Conservation (phyloP, 1,140 invertebrate species). For the Thaumatotibia leucotreta region DNA sequence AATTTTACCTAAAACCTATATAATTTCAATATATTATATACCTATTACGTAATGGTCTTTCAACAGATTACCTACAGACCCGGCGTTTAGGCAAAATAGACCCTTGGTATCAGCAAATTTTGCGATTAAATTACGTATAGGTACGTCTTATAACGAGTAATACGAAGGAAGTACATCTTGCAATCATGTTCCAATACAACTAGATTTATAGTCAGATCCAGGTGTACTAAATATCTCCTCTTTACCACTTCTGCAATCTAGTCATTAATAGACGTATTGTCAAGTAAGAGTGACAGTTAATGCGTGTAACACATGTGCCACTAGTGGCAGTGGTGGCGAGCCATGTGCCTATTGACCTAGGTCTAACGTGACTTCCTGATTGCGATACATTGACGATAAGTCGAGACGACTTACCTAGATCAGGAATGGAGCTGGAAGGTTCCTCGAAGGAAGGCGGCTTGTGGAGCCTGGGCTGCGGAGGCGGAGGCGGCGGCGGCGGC, state of each 20-base stretch:
- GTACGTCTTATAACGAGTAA: no score
- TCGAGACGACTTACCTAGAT: conserved; percentile 82
- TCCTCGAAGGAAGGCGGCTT: conserved; percentile 80
- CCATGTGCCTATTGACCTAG: conserved; percentile 6
- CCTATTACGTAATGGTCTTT: no score
- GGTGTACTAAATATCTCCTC: not conserved
- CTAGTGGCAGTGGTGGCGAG: not conserved
- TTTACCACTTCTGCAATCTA: not conserved
- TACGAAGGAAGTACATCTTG: no score
- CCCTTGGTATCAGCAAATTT: no score
- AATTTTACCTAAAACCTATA: no score
- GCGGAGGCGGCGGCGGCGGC: conserved; percentile 78
- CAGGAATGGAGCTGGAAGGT: conserved; percentile 89
- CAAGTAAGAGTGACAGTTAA: not conserved
- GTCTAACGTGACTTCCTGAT: not conserved
- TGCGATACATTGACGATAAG: conserved; percentile 4
- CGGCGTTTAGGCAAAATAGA: no score
- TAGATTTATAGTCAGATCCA: no score
- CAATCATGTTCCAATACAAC: no score
- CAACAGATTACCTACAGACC: no score
- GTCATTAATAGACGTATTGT: not conserved
- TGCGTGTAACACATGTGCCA: not conserved
- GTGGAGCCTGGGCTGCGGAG: conserved; percentile 64
- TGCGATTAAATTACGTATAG: no score
- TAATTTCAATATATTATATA: no score